phyloP scores from a whole-genome alignment of 1,140 invertebrate species.

The Teleopsis dalmanni region DNA sequence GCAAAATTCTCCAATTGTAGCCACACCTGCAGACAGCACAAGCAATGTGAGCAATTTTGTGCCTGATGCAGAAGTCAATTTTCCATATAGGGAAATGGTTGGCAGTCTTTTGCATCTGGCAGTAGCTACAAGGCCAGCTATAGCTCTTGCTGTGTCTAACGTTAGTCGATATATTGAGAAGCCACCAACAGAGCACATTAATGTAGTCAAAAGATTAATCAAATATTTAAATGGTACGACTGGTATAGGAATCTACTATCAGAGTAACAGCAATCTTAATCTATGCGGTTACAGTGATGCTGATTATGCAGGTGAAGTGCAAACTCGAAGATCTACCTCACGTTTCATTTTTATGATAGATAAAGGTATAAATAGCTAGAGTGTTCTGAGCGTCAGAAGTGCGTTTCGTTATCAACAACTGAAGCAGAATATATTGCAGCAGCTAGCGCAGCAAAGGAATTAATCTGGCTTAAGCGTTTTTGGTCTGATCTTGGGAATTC shows the following conservation, averaged over 20 bases:
- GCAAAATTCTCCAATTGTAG: background rate
- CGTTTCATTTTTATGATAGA: too few relatives aligned
- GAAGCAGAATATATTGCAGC: slow-evolving; percentile 45
- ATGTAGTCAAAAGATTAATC: slow-evolving; percentile 9
- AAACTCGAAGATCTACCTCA: too few relatives aligned
- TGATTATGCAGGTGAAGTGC: too few relatives aligned
- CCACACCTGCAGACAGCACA: background rate
- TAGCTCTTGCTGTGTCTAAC: slow-evolving; percentile 1
- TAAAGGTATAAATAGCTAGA: too few relatives aligned
- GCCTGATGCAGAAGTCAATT: too few relatives aligned
- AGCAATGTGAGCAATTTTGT: too few relatives aligned
- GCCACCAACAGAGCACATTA: slow-evolving; percentile 9
- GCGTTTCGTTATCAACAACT: slow-evolving; percentile 30
- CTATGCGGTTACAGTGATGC: slow-evolving; percentile 5
- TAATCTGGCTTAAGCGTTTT: too few relatives aligned
- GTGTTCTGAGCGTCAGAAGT: background rate
- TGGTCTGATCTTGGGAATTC: too few relatives aligned
- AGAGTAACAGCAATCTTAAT: background rate
- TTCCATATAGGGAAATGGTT: slow-evolving; percentile 5
- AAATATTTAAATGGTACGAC: slow-evolving; percentile 8
- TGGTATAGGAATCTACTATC: background rate
- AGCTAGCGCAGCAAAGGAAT: too few relatives aligned
- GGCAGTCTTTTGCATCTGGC: slow-evolving; percentile 11
- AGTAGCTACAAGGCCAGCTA: slow-evolving; percentile 9
- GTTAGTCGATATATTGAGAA: slow-evolving; percentile 8